Evolutionary conservation across 2,888 invertebrate genomes (phyloP), one percentile per base, ranked within the genome.

Genomic region (Hedychridium roseum): DNA sequence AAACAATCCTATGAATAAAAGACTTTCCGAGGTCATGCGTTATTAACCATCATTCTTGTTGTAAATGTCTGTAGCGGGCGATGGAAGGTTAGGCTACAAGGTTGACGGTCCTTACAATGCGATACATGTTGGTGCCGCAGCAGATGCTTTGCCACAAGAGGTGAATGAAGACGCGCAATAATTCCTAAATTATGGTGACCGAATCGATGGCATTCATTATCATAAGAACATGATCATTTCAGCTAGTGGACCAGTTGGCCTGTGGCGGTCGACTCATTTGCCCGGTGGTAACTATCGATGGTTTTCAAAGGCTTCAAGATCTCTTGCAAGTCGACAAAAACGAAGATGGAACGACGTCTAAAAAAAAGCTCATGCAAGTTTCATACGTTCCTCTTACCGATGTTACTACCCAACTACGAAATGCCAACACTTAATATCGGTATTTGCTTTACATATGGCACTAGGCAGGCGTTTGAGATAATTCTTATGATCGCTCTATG

Each of bases 301-400:
- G 91, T 2, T 89, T 90, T 69, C 96, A 97, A 79, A 65, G 58
- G 34, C 70, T 66, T 54, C 78, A 78, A 58, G 63, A 74, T 41
- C 53, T 77, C 56, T 78, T 78, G 2, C 84, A 94, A 85, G 90
- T 97, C 51, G 98, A 99, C 79, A 98, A 97, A 80, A 83, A 86
- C 38, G 75, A 80, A 0, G 90, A 94, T 74, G 97, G 97, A 4
- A 83, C 86, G 3, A 83, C 94, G 1, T 82, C 83, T 7, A 85
- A 87, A 56, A 89, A 89, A 63, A 87, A 88, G 43, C 82, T 99
- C 2, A 96, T 97, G 94, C 92, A 94, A 42, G 98, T 99, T 12
- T 91, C 97, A 66, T 99, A 97, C 76, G 98, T 99, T 27, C 98
- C 97, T 1, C 83, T 99, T 27, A 98, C 98, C 0, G 95, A 96